phyloP scores from a whole-genome alignment of 2,797 vertebrate genomes.

The Pagetopsis macropterus region DNA sequence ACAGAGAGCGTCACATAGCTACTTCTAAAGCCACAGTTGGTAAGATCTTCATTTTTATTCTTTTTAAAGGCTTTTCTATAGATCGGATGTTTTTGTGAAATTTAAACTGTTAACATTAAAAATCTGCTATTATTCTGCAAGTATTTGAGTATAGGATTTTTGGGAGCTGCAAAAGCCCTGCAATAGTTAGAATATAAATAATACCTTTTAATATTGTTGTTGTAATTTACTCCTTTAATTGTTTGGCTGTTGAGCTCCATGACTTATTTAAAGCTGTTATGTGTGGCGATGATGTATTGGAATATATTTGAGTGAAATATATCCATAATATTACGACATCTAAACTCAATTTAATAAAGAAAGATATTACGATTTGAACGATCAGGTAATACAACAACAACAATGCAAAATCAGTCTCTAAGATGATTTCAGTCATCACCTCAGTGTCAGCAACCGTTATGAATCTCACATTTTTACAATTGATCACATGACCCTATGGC shows the following conservation, averaged over 20 bases:
- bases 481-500: neutral
- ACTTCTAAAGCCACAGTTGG: conserved; percentile 36
- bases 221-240: neutral
- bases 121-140: neutral
- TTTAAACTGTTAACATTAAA: neutral
- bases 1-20: conserved; percentile 26
- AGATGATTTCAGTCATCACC: neutral
- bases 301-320: neutral
- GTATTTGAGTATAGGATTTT: neutral
- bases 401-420: neutral
- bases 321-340: neutral
- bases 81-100: neutral
- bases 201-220: too few relatives aligned
- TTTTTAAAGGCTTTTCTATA: too few relatives aligned
- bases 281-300: neutral
- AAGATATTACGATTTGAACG: neutral
- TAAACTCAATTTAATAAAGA: neutral
- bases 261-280: neutral
- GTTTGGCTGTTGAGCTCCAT: neutral
- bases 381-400: neutral
- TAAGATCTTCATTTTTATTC: conserved; percentile 17
- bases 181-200: too few relatives aligned
- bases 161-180: neutral
- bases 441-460: neutral
- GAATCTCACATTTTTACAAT: neutral